These are phyloP conservation scores for Drosophila elegans DNA, from an alignment of 1,140 invertebrate species.

Conservation along the genomic window DNA sequence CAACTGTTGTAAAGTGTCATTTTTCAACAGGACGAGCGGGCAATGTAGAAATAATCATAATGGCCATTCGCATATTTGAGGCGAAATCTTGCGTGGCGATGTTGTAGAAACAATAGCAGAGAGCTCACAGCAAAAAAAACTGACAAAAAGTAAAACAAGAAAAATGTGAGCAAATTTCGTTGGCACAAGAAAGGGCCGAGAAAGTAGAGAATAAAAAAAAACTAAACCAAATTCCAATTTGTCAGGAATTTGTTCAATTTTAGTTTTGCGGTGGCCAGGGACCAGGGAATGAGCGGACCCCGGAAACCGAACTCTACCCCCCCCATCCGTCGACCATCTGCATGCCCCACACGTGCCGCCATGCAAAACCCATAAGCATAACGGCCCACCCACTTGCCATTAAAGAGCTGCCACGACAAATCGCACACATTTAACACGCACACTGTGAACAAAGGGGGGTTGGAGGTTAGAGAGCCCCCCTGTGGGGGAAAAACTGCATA, in stretches of 20 bases:
- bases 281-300: slow-evolving; percentile 8
- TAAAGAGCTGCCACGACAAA: slow-evolving; percentile 79
- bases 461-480: slow-evolving; percentile 7
- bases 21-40: slow-evolving; percentile 61
- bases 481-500: slow-evolving; percentile 73
- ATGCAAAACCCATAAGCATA: slow-evolving; percentile 79
- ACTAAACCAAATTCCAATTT: slow-evolving; percentile 83
- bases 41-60: slow-evolving; percentile 81
- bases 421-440: slow-evolving; percentile 79
- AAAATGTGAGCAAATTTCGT: slow-evolving; percentile 76
- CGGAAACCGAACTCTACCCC: slow-evolving; percentile 8
- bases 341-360: slow-evolving; percentile 75
- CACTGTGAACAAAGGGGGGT: slow-evolving; percentile 28
- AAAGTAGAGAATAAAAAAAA: slow-evolving; percentile 58
- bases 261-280: slow-evolving; percentile 67
- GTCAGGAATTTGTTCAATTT: slow-evolving; percentile 84
- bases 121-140: slow-evolving; percentile 27
- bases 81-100: slow-evolving; percentile 77
- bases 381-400: slow-evolving; percentile 61
- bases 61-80: slow-evolving; percentile 75
- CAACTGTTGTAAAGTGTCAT: slow-evolving; percentile 83
- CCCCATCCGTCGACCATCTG: slow-evolving; percentile 44
- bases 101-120: slow-evolving; percentile 72
- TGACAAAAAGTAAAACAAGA: slow-evolving; percentile 62
- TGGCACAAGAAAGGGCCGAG: slow-evolving; percentile 60